phyloP scores from a whole-genome alignment of 2,888 invertebrate genomes.

The Unio delphinus region DNA sequence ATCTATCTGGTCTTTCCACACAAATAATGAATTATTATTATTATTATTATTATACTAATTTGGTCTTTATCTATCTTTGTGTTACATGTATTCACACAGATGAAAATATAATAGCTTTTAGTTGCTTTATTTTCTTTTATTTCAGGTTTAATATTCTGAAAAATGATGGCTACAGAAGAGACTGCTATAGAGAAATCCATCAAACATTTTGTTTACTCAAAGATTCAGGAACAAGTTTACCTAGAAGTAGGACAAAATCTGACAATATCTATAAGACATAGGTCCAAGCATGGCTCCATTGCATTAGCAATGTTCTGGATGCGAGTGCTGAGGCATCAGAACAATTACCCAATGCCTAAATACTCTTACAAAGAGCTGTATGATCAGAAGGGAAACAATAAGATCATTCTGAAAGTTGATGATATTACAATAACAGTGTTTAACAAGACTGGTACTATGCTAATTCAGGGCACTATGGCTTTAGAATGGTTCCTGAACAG shows the following conservation, averaged over 20 bases:
- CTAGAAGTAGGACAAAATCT: conserved; percentile 47
- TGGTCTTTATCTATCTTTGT: too few species aligned
- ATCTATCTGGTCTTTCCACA: too few species aligned
- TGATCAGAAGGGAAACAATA: conserved; percentile 43
- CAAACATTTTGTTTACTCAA: conserved; percentile 53
- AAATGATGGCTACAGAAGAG: conserved; percentile 15
- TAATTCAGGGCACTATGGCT: conserved; percentile 51
- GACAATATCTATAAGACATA: conserved; percentile 45
- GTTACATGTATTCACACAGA: too few species aligned
- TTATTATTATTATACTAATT: too few species aligned
- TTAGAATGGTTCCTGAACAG: conserved; percentile 61
- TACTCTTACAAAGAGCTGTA: conserved; percentile 57
- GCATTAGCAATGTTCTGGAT: conserved; percentile 63
- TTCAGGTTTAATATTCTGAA: too few species aligned
- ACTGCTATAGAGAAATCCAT: conserved; percentile 54
- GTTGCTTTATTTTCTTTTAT: too few species aligned
- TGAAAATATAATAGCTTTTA: too few species aligned
- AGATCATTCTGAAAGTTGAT: conserved; percentile 55
- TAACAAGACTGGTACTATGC: conserved; percentile 54
- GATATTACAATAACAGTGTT: conserved; percentile 54
- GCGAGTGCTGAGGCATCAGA: conserved; percentile 59
- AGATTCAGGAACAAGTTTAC: conserved; percentile 57
- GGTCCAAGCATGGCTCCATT: conserved; percentile 53
- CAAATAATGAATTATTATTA: too few species aligned
- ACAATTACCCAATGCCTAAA: conserved; percentile 60